Evolutionary conservation across 2,113 vertebrate genomes (phyloP).

Genomic region (Sylvia atricapilla): DNA sequence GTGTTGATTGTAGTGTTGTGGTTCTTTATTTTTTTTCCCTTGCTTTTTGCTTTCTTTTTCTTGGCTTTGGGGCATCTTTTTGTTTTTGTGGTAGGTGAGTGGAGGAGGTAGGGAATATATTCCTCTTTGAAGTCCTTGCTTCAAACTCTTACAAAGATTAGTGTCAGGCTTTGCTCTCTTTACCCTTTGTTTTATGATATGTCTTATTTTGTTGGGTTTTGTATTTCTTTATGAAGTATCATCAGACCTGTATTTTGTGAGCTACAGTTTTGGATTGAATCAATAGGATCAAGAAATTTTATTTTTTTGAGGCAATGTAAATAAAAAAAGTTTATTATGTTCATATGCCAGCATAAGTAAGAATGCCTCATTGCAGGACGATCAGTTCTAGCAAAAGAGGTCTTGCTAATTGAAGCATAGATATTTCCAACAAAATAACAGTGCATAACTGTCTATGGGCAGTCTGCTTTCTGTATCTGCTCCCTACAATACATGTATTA

Average conservation of each 20-base stretch:
- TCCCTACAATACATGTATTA: neutral
- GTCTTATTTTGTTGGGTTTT: neutral
- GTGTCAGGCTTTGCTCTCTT: neutral
- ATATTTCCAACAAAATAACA: neutral
- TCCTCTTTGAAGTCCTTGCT: neutral
- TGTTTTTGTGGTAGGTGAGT: neutral
- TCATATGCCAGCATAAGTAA: neutral
- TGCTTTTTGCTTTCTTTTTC: neutral
- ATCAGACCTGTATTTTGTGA: neutral
- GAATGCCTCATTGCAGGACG: neutral
- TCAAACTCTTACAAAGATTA: neutral
- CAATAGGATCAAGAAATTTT: neutral
- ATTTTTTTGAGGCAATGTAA: neutral
- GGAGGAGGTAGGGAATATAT: neutral
- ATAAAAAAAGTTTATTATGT: neutral
- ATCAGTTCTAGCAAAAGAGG: neutral
- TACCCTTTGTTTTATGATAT: neutral
- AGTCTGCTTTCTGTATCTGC: neutral
- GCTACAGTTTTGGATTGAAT: neutral
- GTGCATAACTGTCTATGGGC: neutral
- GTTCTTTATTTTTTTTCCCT: neutral
- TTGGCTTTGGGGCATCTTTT: neutral
- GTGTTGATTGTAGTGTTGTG: neutral
- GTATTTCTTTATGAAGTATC: neutral
- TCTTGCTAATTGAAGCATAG: neutral